phyloP scores from a whole-genome alignment of 2,113 vertebrate species.

The Alaudala cheleensis region DNA sequence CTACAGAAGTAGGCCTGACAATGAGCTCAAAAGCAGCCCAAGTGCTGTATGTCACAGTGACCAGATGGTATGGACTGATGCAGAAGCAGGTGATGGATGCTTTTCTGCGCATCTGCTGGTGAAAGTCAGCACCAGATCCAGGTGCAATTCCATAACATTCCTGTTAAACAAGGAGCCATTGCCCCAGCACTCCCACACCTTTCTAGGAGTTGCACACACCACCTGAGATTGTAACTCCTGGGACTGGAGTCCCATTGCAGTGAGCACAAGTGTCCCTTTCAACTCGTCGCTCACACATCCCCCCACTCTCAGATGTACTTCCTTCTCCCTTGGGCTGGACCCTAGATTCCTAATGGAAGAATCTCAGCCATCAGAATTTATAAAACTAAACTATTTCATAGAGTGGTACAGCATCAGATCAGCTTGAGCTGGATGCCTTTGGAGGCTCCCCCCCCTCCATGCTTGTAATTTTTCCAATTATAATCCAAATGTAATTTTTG shows the following conservation, averaged over 20 bases:
- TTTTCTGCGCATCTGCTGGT: background rate
- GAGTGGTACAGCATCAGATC: background rate
- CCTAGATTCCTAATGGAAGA: background rate
- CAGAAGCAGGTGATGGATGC: background rate
- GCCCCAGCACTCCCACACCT: background rate
- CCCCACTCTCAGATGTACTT: background rate
- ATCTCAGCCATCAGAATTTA: background rate
- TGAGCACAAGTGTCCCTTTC: background rate
- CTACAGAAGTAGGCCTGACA: background rate
- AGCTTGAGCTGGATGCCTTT: background rate
- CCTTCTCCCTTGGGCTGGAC: background rate
- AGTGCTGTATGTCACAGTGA: background rate
- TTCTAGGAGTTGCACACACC: background rate
- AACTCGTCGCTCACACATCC: rapidly evolving
- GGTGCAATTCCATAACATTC: background rate
- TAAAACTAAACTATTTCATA: background rate
- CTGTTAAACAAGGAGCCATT: background rate
- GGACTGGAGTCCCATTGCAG: background rate
- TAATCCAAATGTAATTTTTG: background rate
- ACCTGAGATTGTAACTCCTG: background rate
- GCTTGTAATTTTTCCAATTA: background rate
- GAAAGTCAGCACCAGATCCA: background rate
- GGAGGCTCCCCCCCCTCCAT: background rate
- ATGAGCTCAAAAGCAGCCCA: background rate
- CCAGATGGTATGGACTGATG: background rate